Evolutionary conservation across 2,888 invertebrate species (phyloP), one percentile per base, ranked within the genome.

Genomic region (Meloe dianella): DNA sequence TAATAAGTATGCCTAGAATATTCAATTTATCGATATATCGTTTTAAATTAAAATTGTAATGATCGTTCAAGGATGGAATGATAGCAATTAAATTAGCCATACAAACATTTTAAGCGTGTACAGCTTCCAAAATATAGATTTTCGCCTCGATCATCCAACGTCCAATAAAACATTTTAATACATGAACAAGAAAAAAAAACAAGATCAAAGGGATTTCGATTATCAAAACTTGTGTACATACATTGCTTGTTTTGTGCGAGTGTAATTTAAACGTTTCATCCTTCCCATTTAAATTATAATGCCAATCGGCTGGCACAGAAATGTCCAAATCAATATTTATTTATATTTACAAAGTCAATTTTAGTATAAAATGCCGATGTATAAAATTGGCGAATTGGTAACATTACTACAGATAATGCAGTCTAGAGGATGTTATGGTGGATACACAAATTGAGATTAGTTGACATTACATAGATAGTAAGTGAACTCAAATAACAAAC

Each of bases 401-500:
- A 67, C 68, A 73, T 75, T 73, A n/a, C n/a, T n/a, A 72, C 67
- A 63, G 73, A 75, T 73, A 75, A 74, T 70, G 60, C 66, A 61
- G 70, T 65, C 57, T 60, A 10, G 35, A 61, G 61, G 71, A 71
- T 69, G 70, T 67, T 74, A 69, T 72, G 74, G 69, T 72, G 41
- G 41, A 69, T 61, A 66, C 73, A 73, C 75, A 72, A 77, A 75
- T 75, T 73, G 75, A 72, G 71, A 77, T 73, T 77, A 74, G 73
- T 75, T 71, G 75, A 73, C 75, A 73, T 75, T 74, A 74, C 67
- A 67, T 69, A 71, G 72, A 73, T 72, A 70, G 70, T 67, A 73
- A 74, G 74, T 72, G 64, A 72, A 76, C 73, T 73, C 67, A 65
- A 72, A 73, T 63, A 56, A 61, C 41, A 54, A 61, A 54, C 54